Base-by-base conservation (phyloP, 2,797 vertebrate genomes). In the Etheostoma nigrum region DNA sequence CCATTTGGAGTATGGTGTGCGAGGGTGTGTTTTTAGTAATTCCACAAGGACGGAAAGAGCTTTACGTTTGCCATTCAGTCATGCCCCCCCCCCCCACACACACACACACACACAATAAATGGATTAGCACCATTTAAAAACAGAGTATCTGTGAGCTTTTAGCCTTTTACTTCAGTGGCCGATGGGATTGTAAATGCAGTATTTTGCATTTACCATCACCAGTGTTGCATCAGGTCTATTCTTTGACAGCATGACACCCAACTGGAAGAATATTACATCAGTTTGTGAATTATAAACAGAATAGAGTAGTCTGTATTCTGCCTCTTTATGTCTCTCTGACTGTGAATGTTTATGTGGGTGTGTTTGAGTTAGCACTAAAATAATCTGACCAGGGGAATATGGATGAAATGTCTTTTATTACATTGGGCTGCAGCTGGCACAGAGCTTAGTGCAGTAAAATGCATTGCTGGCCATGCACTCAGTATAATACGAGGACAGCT, bases 51-150 rank as follows among this genome's bases (percentile, higher is more conserved):
- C 4, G 5, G 64, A 71, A 58, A 47, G 47, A 80, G 85, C 84
- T 86, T 87, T 86, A 57, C 27, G 53, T 88, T 80, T 84, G 82
- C 81, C 76, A 45, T 79, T 78, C 67, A 76, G 65, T 83, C 82
- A 4, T 27, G 27, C 8, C 40, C 40, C 11, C 40, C 40, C 13
- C 27, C 5, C 27, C 5, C 27, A 27, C 27, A 27, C 27, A 27
- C 27, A 27, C 27, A 27, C 30, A 30, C 30, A 30, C 5, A 30
- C 30, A 33, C 59, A 67, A 82, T 89, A 87, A 92, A 74, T 89
- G 85, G 90, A 91, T 92, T 89, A 90, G 76, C 71, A 54, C 60
- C 83, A 86, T 85, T 92, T 87, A 84, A 90, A 90, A 88, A 85
- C 74, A 57, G 81, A 85, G 88, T 51, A 74, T 66, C 74, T 72